phyloP scores from a whole-genome alignment of 2,113 vertebrate species.

The Rallus limicola region DNA sequence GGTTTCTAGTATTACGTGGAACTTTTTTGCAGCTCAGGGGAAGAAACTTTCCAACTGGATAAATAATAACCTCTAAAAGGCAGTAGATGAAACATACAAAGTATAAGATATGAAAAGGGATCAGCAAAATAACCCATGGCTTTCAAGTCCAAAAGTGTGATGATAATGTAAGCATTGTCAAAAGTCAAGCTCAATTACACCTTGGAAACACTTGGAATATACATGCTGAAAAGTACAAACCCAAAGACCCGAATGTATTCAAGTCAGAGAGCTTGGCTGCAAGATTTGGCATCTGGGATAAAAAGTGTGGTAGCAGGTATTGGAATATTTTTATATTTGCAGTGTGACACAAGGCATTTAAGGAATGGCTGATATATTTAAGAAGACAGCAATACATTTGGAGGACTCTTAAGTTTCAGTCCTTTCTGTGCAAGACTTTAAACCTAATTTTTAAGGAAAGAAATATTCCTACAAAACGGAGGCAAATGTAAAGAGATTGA shows the following conservation, averaged over 20 bases:
- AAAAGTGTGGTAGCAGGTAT: background rate
- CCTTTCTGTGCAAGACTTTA: background rate
- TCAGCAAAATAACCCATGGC: conserved; percentile 45
- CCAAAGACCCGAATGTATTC: background rate
- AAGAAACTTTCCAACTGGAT: conserved; percentile 48
- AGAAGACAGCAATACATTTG: background rate
- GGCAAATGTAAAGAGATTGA: background rate
- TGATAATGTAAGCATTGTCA: background rate
- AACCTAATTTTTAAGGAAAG: background rate
- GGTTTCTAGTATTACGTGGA: conserved; percentile 37
- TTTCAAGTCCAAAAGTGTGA: conserved; percentile 19
- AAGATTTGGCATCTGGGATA: background rate
- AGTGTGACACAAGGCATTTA: background rate
- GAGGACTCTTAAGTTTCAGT: background rate
- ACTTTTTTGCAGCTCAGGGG: conserved; percentile 40
- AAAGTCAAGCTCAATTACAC: conserved; percentile 9
- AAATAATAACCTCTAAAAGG: conserved; percentile 48
- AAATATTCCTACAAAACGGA: background rate
- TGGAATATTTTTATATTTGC: background rate
- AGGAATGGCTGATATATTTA: background rate
- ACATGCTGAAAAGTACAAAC: background rate
- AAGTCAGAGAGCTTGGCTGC: background rate
- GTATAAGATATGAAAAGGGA: conserved; percentile 33
- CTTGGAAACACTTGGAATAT: background rate
- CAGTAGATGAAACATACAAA: background rate